A percentile compares a stretch with the other conserved stretches of the same genome.
These are phyloP conservation scores for Caranx melampygus DNA, from an alignment of 2,113 vertebrate species.

Conservation along the genomic window DNA sequence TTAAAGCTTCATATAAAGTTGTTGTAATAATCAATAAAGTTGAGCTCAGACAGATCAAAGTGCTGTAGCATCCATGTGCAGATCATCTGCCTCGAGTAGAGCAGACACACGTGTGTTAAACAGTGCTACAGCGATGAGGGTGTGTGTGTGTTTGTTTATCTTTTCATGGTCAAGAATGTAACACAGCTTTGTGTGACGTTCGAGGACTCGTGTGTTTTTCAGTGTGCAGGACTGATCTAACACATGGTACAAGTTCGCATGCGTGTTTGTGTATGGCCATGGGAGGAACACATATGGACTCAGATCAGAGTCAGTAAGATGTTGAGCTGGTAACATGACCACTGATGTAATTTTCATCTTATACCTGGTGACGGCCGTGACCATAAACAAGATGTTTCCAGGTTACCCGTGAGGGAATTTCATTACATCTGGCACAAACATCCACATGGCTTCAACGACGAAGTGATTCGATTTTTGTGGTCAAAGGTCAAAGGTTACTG, in stretches of 20 bases:
- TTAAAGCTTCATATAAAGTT: not conserved
- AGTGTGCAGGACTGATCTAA: not conserved
- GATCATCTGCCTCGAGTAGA: conserved; percentile 26
- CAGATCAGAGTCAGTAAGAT: not conserved
- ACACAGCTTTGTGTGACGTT: not conserved
- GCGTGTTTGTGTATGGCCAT: conserved; percentile 15
- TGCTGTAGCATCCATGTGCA: conserved; percentile 19
- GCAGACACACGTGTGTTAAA: conserved; percentile 51
- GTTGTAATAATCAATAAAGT: not conserved
- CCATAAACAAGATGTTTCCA: no score
- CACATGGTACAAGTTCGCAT: not conserved
- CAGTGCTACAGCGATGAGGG: not conserved
- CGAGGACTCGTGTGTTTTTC: not conserved
- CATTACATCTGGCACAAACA: no score
- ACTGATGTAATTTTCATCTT: no score
- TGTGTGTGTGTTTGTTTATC: conserved; percentile 12
- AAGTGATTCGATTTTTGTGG: no score
- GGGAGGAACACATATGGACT: not conserved
- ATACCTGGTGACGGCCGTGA: no score
- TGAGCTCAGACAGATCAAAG: conserved; percentile 23
- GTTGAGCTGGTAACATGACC: not conserved
- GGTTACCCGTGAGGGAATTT: no score
- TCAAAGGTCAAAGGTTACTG: no score
- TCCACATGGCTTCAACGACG: no score
- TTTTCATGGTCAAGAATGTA: conserved; percentile 12